Conservation (phyloP, 2,888 invertebrate genomes). For the Drosophila prolongata region DNA sequence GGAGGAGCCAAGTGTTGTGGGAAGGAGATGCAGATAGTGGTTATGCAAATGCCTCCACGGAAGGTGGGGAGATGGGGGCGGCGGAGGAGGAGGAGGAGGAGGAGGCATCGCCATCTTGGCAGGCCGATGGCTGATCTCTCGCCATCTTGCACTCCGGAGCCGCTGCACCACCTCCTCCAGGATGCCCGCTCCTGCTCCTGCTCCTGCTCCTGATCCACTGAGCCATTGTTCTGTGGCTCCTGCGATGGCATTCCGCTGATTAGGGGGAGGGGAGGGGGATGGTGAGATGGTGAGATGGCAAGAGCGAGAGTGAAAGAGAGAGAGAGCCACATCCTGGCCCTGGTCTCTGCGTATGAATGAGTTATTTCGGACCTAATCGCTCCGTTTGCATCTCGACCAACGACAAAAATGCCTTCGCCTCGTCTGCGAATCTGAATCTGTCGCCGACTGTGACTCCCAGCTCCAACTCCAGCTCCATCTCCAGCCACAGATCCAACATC, state of each 20-base stretch:
- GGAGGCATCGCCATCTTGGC: constrained; percentile 65
- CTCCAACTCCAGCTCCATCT: background rate
- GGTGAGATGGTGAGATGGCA: background rate
- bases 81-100: background rate
- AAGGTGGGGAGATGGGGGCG: background rate
- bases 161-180: constrained; percentile 6
- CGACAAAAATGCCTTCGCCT: constrained; percentile 42
- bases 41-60: constrained; percentile 62
- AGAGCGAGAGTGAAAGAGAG: background rate
- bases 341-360: constrained; percentile 79
- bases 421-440: constrained; percentile 33
- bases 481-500: background rate
- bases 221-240: constrained; percentile 69
- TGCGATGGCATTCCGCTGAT: constrained; percentile 77
- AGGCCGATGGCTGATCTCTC: constrained; percentile 71
- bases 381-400: constrained; percentile 64
- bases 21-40: constrained; percentile 55
- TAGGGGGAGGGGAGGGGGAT: constrained; percentile 47
- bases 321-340: constrained; percentile 17
- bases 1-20: constrained; percentile 1
- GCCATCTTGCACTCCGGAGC: constrained; percentile 65
- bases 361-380: constrained; percentile 80
- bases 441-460: constrained; percentile 8
- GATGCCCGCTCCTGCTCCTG: too few species aligned
- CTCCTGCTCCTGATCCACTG: constrained; percentile 31